Conservation (phyloP, 1,140 invertebrate genomes). For the Ceratosolen fusciceps region DNA sequence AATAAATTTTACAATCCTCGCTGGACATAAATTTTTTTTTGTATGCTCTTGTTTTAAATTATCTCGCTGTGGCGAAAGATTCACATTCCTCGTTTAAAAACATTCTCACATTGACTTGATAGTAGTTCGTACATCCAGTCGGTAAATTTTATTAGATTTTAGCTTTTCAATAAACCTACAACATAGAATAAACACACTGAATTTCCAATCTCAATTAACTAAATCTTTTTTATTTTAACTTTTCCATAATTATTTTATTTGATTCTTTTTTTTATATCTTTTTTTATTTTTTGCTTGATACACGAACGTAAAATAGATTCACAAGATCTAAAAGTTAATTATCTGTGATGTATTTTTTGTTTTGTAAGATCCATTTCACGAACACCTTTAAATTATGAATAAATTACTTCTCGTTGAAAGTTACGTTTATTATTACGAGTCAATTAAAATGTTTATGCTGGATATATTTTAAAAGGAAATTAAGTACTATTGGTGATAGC, state of each 20-base stretch:
- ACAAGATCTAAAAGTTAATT: not conserved
- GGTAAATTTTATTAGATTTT: constrained; percentile 35
- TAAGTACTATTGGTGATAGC: not conserved
- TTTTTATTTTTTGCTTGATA: not conserved
- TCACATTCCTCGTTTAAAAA: constrained; percentile 37
- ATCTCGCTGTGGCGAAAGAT: constrained; percentile 39
- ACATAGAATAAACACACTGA: constrained; percentile 4
- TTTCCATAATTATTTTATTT: not conserved
- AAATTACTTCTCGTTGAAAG: not conserved
- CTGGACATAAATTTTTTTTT: constrained; percentile 14
- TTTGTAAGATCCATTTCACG: not conserved
- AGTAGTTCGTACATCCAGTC: constrained; percentile 37
- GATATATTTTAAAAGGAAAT: not conserved
- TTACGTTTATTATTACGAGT: not conserved
- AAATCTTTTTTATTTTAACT: not conserved
- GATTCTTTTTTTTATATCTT: not conserved
- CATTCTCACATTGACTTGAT: constrained; percentile 34
- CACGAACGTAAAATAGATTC: not conserved
- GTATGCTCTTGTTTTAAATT: constrained; percentile 33
- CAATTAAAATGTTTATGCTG: too few relatives aligned
- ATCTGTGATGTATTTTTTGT: not conserved
- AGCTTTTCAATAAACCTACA: constrained; percentile 36
- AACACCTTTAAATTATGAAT: constrained; percentile 4
- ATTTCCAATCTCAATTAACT: constrained; percentile 2
- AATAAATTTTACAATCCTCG: constrained; percentile 25